Evolutionary conservation across 2,888 invertebrate genomes (phyloP).

Genomic region (Tachystola acroxantha): DNA sequence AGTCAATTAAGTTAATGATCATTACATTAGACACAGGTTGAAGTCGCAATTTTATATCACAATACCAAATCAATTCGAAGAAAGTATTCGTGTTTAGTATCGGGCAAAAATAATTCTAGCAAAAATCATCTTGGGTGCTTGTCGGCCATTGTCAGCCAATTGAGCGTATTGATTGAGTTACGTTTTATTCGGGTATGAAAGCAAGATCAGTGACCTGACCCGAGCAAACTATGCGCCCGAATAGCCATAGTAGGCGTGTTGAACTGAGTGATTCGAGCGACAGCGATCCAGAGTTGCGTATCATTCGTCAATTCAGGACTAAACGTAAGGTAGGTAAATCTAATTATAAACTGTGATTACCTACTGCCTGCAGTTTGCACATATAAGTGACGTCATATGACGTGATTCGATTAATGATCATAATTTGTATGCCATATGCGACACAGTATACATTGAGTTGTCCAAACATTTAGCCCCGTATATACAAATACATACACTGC

Average conservation of each 20-base stretch:
- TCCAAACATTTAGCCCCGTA: constrained; percentile 1
- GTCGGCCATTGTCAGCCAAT: too few species aligned
- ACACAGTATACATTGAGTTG: background rate
- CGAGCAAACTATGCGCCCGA: constrained; percentile 11
- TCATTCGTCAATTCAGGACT: constrained; percentile 21
- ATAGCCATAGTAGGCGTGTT: constrained; percentile 1
- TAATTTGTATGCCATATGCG: constrained; percentile 2
- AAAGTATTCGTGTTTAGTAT: too few species aligned
- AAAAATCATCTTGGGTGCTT: too few species aligned
- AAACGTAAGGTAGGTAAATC: constrained; percentile 22
- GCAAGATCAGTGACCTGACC: constrained; percentile 19
- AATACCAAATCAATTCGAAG: background rate
- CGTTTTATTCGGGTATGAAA: background rate
- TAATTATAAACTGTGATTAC: background rate
- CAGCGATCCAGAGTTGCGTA: constrained; percentile 25
- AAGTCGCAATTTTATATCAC: background rate
- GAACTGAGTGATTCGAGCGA: constrained; percentile 23
- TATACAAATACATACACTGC: too few species aligned
- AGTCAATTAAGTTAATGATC: background rate
- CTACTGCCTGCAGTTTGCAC: background rate
- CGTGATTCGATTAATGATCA: background rate
- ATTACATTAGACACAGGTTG: background rate
- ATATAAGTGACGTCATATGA: background rate
- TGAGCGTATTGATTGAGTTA: background rate
- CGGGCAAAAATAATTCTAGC: too few species aligned